phyloP scores from a whole-genome alignment of 2,113 vertebrate species.

The Urocolius indicus region DNA sequence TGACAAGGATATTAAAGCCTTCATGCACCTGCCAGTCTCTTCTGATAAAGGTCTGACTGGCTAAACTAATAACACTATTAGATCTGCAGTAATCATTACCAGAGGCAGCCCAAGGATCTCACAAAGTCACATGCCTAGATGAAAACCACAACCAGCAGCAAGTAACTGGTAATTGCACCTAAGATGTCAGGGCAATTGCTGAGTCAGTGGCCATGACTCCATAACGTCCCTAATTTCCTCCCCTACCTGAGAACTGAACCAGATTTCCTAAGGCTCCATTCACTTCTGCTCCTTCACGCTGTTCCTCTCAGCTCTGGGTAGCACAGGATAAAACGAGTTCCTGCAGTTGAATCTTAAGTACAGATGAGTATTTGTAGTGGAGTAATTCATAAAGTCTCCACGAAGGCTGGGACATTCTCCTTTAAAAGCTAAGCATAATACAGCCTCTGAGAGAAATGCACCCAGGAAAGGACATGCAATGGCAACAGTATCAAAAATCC shows the following conservation, averaged over 20 bases:
- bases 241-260: background rate
- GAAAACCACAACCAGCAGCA: background rate
- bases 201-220: background rate
- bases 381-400: background rate
- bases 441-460: background rate
- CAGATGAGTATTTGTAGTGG: background rate
- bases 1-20: conserved; percentile 47
- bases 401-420: background rate
- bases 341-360: background rate
- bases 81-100: background rate
- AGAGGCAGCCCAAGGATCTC: conserved; percentile 16
- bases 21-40: conserved; percentile 41
- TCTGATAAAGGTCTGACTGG: conserved; percentile 53
- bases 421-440: background rate
- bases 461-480: background rate
- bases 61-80: conserved; percentile 37
- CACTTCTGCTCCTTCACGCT: background rate
- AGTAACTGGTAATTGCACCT: background rate
- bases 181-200: background rate
- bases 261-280: background rate
- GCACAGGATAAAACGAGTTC: background rate
- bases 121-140: background rate
- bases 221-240: background rate
- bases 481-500: background rate
- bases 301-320: background rate